Evolutionary conservation across 2,113 vertebrate genomes (phyloP).

Genomic region (Gallinago media): DNA sequence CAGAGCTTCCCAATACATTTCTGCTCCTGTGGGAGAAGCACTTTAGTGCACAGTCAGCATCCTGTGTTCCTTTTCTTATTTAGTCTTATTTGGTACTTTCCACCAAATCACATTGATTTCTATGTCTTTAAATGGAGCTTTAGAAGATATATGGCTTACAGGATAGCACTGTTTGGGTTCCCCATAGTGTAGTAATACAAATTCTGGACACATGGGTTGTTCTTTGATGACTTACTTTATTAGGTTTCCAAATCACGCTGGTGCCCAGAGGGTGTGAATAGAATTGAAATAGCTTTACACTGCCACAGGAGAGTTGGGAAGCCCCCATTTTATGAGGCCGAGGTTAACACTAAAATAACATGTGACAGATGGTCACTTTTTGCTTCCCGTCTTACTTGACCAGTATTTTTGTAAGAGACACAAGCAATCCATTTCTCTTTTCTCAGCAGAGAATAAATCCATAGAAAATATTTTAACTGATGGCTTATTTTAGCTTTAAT

Average conservation of each 20-base stretch:
- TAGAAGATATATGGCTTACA: slow-evolving; percentile 59
- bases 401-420: neutral
- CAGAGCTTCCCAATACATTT: neutral
- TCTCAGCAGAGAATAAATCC: neutral
- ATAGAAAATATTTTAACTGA: neutral
- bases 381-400: slow-evolving; percentile 7
- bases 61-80: neutral
- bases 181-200: slow-evolving; percentile 51
- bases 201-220: slow-evolving; percentile 60
- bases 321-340: slow-evolving; percentile 24
- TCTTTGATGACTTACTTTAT: slow-evolving; percentile 73
- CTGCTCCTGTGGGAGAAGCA: neutral
- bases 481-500: neutral
- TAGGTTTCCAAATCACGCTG: slow-evolving; percentile 69
- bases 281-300: slow-evolving; percentile 68
- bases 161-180: neutral
- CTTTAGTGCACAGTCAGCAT: neutral
- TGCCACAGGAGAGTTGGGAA: slow-evolving; percentile 33
- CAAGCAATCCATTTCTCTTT: neutral
- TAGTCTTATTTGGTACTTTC: neutral
- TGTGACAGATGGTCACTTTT: slow-evolving; percentile 70
- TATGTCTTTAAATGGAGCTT: slow-evolving; percentile 45
- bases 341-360: slow-evolving; percentile 65
- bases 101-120: slow-evolving; percentile 57
- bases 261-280: slow-evolving; percentile 60